Base-by-base conservation (phyloP, 2,888 invertebrate genomes). In the Microctonus hyperodae region DNA sequence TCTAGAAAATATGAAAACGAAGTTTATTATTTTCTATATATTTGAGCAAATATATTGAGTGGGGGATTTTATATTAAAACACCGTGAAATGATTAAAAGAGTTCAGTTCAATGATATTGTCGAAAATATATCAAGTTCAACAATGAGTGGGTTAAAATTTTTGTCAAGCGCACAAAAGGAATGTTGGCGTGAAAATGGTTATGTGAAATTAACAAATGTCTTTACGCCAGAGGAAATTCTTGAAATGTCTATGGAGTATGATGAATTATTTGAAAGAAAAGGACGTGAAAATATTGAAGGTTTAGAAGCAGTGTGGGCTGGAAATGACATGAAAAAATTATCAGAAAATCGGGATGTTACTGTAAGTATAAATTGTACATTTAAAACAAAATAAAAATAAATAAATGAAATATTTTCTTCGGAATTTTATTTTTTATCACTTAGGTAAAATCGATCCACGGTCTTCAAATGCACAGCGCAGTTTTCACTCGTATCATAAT, bases 381-480 rank as follows among this genome's bases (percentile, higher is more conserved):
- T n/a, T n/a, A n/a, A 51, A 20, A 61, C 20, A 62, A 7, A n/a
- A 7, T 13, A 13, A 44, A 40, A 37, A 57, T 22, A 28, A 28
- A 55, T 25, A 33, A 22, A 16, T 56, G n/a, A 20, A 23, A 23
- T 31, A n/a, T n/a, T n/a, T n/a, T n/a, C n/a, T n/a, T n/a, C n/a
- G n/a, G n/a, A n/a, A n/a, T n/a, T 60, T 28, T 64, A 62, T 62
- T 10, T 70, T 44, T 22, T 64, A 22, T 50, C 48, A 70, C 68
- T 56, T 70, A 88, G 88, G 88, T 89, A 6, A 86, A 88, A 78
- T 88, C 88, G 0, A 87, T 89, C 51, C 89, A 89, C 77, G 87
- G 88, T 76, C 80, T 89, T 9, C 88, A 89, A 78, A 87, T 86
- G 83, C 88, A 88, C 71, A 86, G 85, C 31, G 85, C 84, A 0